Evolutionary conservation across 2,797 vertebrate species (phyloP), one percentile per base, ranked within the genome.

Genomic region (Cossypha polioptera): DNA sequence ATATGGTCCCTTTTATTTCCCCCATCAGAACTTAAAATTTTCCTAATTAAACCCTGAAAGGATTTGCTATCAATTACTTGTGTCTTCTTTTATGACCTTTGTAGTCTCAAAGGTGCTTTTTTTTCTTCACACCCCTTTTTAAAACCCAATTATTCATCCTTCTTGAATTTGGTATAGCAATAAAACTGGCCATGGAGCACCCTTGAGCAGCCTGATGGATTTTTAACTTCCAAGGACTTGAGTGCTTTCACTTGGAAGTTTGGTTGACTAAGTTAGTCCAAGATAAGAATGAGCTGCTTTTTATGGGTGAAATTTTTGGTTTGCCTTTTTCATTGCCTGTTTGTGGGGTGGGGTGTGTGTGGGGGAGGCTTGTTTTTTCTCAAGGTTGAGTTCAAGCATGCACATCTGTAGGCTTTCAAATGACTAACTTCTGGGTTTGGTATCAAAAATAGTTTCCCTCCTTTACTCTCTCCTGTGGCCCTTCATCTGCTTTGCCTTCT

Each of bases 381-480:
- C 97, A 97, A 98, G 95, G 78, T 97, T 99, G 98, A 98, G 97
- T 98, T 98, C 96, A 98, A 98, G 99, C 98, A 99, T 99, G 99
- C 98, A 98, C 98, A 97, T 97, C 92, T 98, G 96, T 97, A 98
- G 96, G 97, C 98, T 98, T 98, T 98, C 90, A 96, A 95, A 91
- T 97, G 68, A 97, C 97, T 97, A 95, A 96, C 97, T 98, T 98
- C 95, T 98, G 98, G 97, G 97, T 98, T 98, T 97, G 97, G 92
- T 97, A 97, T 97, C 83, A 91, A 89, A 97, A 96, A 95, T 96
- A 96, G 65, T 93, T 95, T 92, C 48, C 84, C 55, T 93, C 58
- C 38, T 95, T 96, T 97, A 94, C 69, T 97, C 95, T 94, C 94
- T 86, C 77, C 96, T 92, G 75, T 97, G 93, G 67, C 90, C 95